Evolutionary conservation across 2,113 vertebrate species (phyloP).

Genomic region (Ceuthmochares aereus): DNA sequence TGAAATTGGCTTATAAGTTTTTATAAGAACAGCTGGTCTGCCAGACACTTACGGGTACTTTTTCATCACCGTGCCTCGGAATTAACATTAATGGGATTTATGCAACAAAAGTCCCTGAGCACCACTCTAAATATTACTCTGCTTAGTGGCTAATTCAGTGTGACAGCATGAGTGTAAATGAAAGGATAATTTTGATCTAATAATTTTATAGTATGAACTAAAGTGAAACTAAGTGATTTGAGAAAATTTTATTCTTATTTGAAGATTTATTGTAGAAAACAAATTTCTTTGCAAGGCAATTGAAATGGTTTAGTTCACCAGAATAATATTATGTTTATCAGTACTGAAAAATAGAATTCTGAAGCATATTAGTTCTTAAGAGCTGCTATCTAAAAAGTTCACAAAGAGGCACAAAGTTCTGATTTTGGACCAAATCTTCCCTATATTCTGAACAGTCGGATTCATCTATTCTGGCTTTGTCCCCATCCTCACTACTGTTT

Average conservation of each 20-base stretch:
- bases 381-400: not conserved
- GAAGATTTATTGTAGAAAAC: not conserved
- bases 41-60: slow-evolving; percentile 24
- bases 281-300: not conserved
- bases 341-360: not conserved
- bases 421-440: not conserved
- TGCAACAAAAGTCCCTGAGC: not conserved
- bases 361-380: not conserved
- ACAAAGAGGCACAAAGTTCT: not conserved
- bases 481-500: not conserved
- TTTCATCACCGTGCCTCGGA: not conserved
- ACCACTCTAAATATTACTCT: slow-evolving; percentile 27
- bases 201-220: not conserved
- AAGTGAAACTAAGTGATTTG: not conserved
- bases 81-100: slow-evolving; percentile 46
- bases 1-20: slow-evolving; percentile 48
- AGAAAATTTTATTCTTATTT: not conserved
- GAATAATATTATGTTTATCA: not conserved
- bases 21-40: not conserved
- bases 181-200: not conserved
- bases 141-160: slow-evolving; percentile 5
- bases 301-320: not conserved
- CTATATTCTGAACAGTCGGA: not conserved
- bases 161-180: not conserved
- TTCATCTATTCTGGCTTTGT: not conserved